These are phyloP conservation scores for Himalopsyche japonica DNA, from an alignment of 2,888 invertebrate species.

Conservation along the genomic window DNA sequence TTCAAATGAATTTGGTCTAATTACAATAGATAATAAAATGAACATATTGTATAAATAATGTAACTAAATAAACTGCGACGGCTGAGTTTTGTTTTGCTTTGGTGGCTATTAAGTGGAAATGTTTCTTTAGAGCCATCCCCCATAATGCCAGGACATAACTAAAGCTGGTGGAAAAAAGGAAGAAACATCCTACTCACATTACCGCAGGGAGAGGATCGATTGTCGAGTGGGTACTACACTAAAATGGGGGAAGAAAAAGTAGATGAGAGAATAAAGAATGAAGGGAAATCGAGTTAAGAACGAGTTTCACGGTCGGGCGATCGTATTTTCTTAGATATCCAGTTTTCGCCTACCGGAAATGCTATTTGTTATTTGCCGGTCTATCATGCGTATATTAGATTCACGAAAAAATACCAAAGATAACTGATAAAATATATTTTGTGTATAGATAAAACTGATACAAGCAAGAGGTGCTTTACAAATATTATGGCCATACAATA, in stretches of 20 bases:
- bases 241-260: slow-evolving; percentile 23
- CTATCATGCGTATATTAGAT: slow-evolving; percentile 13
- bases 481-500: too few relatives aligned
- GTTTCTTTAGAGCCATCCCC: not conserved
- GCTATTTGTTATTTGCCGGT: slow-evolving; percentile 13
- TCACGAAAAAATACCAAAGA: not conserved
- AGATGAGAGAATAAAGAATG: slow-evolving; percentile 16
- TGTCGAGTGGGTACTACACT: slow-evolving; percentile 24
- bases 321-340: slow-evolving; percentile 22
- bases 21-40: too few relatives aligned
- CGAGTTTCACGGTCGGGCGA: slow-evolving; percentile 34
- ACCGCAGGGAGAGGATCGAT: slow-evolving; percentile 32
- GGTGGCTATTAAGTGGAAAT: not conserved
- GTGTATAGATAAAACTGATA: not conserved
- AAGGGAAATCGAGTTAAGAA: slow-evolving; percentile 31
- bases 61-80: not conserved
- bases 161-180: slow-evolving; percentile 11
- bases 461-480: not conserved
- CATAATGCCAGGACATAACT: slow-evolving; percentile 19
- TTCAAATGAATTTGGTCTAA: too few relatives aligned
- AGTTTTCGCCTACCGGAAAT: not conserved
- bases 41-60: not conserved
- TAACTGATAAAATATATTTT: not conserved
- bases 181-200: slow-evolving; percentile 10
- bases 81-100: not conserved